Evolutionary conservation across 2,113 vertebrate species (phyloP).

Genomic region (Rhinogobius similis): DNA sequence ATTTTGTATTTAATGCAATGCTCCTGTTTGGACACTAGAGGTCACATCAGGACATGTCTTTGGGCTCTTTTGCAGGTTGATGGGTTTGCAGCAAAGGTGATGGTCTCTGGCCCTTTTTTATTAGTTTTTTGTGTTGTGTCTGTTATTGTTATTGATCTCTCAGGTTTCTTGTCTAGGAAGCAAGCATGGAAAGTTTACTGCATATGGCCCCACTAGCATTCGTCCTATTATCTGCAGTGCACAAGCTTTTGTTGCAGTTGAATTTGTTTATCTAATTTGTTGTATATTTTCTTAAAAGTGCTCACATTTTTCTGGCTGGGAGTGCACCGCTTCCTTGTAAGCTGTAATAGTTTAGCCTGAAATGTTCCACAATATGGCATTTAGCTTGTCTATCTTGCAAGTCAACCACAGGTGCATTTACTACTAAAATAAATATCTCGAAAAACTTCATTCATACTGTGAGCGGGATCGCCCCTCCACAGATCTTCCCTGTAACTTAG

Average conservation of each 20-base stretch:
- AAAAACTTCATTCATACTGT: no score
- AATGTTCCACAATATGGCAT: background rate
- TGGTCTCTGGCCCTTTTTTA: conserved; percentile 80
- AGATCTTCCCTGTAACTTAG: no score
- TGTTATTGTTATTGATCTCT: conserved; percentile 66
- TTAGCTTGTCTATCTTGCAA: background rate
- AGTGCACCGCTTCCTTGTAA: no score
- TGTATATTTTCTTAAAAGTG: conserved; percentile 1
- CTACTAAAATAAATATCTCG: no score
- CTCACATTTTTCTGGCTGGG: background rate
- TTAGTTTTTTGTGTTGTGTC: conserved; percentile 68
- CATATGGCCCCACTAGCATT: conserved; percentile 59
- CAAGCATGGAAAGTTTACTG: conserved; percentile 75
- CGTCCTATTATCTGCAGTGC: conserved; percentile 31
- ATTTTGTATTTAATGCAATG: conserved; percentile 27
- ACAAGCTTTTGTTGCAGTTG: conserved; percentile 52
- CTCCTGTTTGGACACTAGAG: conserved; percentile 52
- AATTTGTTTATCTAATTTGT: background rate
- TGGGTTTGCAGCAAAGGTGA: conserved; percentile 86
- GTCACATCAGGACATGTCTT: conserved; percentile 69
- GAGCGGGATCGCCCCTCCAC: no score
- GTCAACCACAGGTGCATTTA: no score
- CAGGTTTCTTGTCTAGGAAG: conserved; percentile 78
- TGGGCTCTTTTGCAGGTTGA: conserved; percentile 89
- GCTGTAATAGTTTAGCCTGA: no score